Percentiles rank a stretch among this genome's conserved stretches.
These are phyloP conservation scores for Ochropacha duplaris DNA, from an alignment of 2,888 invertebrate species.

Conservation along the genomic window DNA sequence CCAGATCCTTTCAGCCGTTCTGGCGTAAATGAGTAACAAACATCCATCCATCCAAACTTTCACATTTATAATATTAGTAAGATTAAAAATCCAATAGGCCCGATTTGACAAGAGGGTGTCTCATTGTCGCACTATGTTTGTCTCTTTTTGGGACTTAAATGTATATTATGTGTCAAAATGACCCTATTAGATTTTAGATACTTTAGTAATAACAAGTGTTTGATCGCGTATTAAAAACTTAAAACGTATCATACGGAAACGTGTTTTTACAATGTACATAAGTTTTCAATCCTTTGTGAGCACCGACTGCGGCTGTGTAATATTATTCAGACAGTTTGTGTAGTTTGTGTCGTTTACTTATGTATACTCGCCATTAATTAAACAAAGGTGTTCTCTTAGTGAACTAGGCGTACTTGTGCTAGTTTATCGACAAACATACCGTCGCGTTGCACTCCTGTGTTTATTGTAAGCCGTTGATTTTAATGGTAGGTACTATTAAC, in stretches of 20 bases:
- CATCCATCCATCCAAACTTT: no score
- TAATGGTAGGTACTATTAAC: background rate
- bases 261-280: background rate
- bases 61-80: no score
- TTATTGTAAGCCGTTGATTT: background rate
- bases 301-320: background rate
- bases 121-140: no score
- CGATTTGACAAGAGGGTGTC: no score
- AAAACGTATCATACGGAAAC: background rate
- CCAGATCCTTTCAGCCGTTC: no score
- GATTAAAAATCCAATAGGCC: no score
- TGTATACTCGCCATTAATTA: conserved; percentile 28
- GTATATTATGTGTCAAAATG: no score
- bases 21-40: no score
- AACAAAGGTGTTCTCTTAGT: conserved; percentile 42
- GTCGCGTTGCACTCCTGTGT: conserved; percentile 18
- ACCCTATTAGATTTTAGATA: no score
- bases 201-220: no score
- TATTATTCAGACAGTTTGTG: background rate
- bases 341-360: background rate
- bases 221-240: background rate
- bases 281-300: background rate
- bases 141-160: no score
- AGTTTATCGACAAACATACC: conserved; percentile 44
- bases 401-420: conserved; percentile 55